Percentiles rank a stretch among this genome's conserved stretches.
phyloP scores from a whole-genome alignment of 1,140 invertebrate species.

The Drosophila melanica region DNA sequence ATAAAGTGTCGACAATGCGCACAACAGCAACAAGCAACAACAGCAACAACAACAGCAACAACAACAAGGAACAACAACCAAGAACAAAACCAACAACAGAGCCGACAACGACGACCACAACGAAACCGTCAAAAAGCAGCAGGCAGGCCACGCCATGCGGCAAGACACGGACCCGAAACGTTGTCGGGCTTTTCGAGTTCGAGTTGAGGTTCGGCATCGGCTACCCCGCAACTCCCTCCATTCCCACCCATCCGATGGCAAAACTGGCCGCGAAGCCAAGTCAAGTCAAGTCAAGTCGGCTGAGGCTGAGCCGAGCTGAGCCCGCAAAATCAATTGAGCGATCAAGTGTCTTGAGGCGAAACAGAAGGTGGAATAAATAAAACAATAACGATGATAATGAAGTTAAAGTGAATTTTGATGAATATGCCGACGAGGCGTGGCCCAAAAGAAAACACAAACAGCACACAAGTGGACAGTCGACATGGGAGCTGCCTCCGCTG shows the following conservation, averaged over 20 bases:
- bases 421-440: constrained; percentile 77
- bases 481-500: constrained; percentile 28
- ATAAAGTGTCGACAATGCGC: constrained; percentile 82
- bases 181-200: constrained; percentile 9
- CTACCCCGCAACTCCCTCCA: background rate
- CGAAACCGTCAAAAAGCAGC: constrained; percentile 79
- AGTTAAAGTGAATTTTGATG: constrained; percentile 84
- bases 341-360: constrained; percentile 84
- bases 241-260: too few relatives aligned
- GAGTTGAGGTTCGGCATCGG: constrained; percentile 7
- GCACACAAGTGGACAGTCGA: constrained; percentile 38
- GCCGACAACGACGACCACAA: constrained; percentile 40
- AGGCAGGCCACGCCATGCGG: constrained; percentile 58
- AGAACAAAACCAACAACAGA: constrained; percentile 34
- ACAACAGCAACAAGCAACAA: constrained; percentile 40
- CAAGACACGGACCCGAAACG: constrained; percentile 13
- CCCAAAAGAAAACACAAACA: constrained; percentile 46
- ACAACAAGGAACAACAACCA: constrained; percentile 44
- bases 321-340: constrained; percentile 83
- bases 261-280: constrained; percentile 11
- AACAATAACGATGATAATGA: constrained; percentile 84
- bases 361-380: constrained; percentile 84
- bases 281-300: constrained; percentile 1
- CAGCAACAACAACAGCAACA: constrained; percentile 44
- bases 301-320: constrained; percentile 17